These are phyloP conservation scores for Cyanocitta stelleri DNA, from an alignment of 2,113 vertebrate species.

Conservation along the genomic window DNA sequence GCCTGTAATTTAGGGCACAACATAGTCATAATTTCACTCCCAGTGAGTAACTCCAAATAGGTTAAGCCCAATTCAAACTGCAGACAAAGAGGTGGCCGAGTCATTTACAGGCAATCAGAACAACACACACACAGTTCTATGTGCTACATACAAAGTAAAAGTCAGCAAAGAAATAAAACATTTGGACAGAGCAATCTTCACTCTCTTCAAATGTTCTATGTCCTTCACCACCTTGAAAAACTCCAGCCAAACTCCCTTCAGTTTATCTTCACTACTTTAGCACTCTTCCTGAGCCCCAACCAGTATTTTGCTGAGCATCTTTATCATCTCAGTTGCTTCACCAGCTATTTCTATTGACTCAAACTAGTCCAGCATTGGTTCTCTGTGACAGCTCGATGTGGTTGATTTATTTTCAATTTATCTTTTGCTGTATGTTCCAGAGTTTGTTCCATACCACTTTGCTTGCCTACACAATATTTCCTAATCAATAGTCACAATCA, in stretches of 20 bases:
- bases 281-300: background rate
- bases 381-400: background rate
- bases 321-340: background rate
- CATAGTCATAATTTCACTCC: background rate
- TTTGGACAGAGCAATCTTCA: background rate
- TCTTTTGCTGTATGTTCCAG: background rate
- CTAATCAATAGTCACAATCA: background rate
- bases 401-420: slow-evolving; percentile 4
- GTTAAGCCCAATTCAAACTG: background rate
- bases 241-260: background rate
- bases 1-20: slow-evolving; percentile 15
- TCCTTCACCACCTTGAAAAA: background rate
- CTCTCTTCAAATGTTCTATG: background rate
- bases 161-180: background rate
- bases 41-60: slow-evolving; percentile 4
- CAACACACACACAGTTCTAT: background rate
- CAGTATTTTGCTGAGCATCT: background rate
- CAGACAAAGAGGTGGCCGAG: background rate
- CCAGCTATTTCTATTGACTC: background rate
- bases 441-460: background rate
- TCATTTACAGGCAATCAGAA: background rate
- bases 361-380: background rate
- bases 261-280: background rate
- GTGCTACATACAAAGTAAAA: background rate
- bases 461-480: background rate